phyloP scores from a whole-genome alignment of 92 coral and sea anemone genomes.

The Metridium senile region DNA sequence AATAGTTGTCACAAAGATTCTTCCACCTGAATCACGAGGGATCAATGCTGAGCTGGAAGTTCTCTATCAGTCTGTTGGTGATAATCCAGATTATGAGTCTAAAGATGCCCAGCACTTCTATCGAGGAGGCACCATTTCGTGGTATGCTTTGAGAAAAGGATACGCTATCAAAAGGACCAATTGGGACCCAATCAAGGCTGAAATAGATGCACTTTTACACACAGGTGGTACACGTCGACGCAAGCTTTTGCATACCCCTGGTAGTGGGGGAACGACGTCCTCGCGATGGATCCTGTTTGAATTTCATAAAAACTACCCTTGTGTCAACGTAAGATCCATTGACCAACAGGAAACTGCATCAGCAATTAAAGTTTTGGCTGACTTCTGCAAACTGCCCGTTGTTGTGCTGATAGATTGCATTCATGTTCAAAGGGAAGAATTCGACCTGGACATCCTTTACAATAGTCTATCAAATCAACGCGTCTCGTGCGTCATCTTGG shows the following conservation, averaged over 20 bases:
- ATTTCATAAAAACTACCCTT: slow-evolving; percentile 50
- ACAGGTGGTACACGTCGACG: slow-evolving; percentile 43
- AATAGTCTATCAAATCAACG: slow-evolving; percentile 51
- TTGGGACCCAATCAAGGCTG: slow-evolving; percentile 34
- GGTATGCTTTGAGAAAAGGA: slow-evolving; percentile 54
- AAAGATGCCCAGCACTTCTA: slow-evolving; percentile 47
- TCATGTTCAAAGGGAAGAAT: slow-evolving; percentile 46
- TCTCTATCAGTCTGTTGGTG: slow-evolving; percentile 53
- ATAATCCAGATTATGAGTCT: slow-evolving; percentile 19
- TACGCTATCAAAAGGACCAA: slow-evolving; percentile 59
- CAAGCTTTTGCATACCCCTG: slow-evolving; percentile 56
- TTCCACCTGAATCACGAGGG: slow-evolving; percentile 58
- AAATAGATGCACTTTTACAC: slow-evolving; percentile 37
- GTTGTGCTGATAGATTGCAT: slow-evolving; percentile 51
- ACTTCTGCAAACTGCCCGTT: slow-evolving; percentile 55
- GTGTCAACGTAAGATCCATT: slow-evolving; percentile 51
- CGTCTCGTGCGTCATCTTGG: slow-evolving; percentile 51
- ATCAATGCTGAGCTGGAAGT: slow-evolving; percentile 51
- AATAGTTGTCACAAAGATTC: slow-evolving; percentile 2
- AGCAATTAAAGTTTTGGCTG: slow-evolving; percentile 47
- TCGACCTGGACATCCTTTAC: slow-evolving; percentile 52
- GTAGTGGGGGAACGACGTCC: slow-evolving; percentile 70
- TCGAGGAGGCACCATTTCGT: slow-evolving; percentile 71
- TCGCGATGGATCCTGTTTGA: slow-evolving; percentile 52
- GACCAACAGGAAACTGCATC: slow-evolving; percentile 39